A percentile compares a stretch with the other conserved stretches of the same genome.
These are phyloP conservation scores for Eupithecia tripunctaria DNA, from an alignment of 2,888 invertebrate genomes.

Conservation along the genomic window DNA sequence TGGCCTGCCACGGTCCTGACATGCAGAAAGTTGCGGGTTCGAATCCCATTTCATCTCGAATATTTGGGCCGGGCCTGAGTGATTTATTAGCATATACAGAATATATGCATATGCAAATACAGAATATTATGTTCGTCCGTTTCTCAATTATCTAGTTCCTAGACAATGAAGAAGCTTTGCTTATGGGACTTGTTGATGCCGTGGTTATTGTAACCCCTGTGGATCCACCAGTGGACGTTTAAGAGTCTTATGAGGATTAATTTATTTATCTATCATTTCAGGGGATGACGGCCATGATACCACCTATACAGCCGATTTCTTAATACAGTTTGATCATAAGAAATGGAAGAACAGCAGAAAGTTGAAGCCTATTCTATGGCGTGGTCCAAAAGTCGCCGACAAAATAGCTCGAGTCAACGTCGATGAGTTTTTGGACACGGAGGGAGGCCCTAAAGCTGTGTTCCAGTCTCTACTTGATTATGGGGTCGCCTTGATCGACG, in stretches of 20 bases:
- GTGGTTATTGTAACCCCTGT: not conserved
- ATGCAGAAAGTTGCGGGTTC: not conserved
- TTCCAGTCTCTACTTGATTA: slow-evolving; percentile 81
- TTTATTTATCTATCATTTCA: slow-evolving; percentile 49
- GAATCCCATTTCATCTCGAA: not conserved
- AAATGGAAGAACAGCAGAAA: slow-evolving; percentile 64
- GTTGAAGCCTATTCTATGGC: slow-evolving; percentile 75
- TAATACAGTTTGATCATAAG: slow-evolving; percentile 66
- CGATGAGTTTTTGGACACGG: slow-evolving; percentile 76
- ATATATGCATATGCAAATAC: not conserved
- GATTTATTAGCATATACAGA: not conserved
- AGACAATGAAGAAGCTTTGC: not conserved
- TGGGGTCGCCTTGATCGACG: slow-evolving; percentile 79
- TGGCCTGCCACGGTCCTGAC: not conserved
- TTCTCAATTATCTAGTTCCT: not conserved
- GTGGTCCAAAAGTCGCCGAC: slow-evolving; percentile 65
- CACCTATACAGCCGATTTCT: slow-evolving; percentile 74
- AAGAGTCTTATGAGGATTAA: not conserved
- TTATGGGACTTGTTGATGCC: not conserved
- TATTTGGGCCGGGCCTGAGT: not conserved
- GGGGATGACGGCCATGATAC: slow-evolving; percentile 86
- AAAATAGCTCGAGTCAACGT: slow-evolving; percentile 71
- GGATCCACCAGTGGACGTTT: not conserved
- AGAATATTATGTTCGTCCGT: not conserved
- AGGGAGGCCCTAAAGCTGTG: slow-evolving; percentile 70